Base-by-base conservation (phyloP, 1,140 invertebrate genomes). In the Pinna nobilis region DNA sequence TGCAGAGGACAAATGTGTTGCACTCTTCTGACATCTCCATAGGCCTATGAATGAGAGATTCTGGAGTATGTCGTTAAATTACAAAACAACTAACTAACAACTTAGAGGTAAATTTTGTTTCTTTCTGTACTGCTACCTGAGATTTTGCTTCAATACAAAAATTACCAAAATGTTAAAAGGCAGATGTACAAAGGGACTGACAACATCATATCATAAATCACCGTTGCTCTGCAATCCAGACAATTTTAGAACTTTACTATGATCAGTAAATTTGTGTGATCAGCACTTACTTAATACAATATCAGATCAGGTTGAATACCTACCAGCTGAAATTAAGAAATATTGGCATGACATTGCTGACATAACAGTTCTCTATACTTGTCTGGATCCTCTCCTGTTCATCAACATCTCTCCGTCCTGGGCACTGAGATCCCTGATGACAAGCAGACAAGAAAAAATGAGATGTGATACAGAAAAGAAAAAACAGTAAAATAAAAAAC, bases 291-390 rank as follows among this genome's bases (percentile, higher is more conserved):
- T 23, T 51, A 18, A 7, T 51, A 23, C 23, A 23, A 6, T 35
- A 25, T 28, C 9, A n/a, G 32, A 3, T 53, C 15, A n/a, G 32
- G 25, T 25, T 1, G 32, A 6, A 67, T 3, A 47, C 51, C 61
- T 71, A 86, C 86, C 86, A 83, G 13, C 84, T 86, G 30, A 87
- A 79, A 69, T 87, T 87, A 44, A 87, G 77, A 53, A 87, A 87
- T 9, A 86, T 68, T 35, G 86, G 86, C 83, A 86, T 86, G 57
- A 85, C 70, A 70, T 86, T 84, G 65, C 86, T 83, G 49, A 82
- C 83, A 59, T 87, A 87, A 67, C 85, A 85, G 75, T 82, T 84
- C 53, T 87, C 85, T 37, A 87, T 87, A 57, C 79, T 84, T 0
- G 85, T 85, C 69, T 87, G 85, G 37, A 84, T 76, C 63, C 79